Conservation (phyloP, 1,140 invertebrate genomes). For the Meloidogyne exigua region DNA sequence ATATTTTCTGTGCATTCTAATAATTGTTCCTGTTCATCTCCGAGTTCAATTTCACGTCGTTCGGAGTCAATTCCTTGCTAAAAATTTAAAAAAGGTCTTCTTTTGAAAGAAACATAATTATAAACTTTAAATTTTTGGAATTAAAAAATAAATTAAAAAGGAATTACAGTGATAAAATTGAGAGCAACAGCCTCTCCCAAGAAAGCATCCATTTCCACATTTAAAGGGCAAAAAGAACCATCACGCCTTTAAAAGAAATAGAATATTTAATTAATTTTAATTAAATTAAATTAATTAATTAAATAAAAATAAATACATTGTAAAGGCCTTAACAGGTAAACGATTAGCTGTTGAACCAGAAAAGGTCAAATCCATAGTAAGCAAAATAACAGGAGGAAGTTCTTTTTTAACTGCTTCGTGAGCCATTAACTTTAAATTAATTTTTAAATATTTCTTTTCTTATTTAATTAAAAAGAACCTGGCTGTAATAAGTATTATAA, state of each 20-base stretch:
- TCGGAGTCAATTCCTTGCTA: constrained; percentile 53
- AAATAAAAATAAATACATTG: constrained; percentile 33
- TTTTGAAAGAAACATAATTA: too few species aligned
- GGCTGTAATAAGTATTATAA: constrained; percentile 58
- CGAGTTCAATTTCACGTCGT: constrained; percentile 47
- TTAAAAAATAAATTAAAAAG: not conserved
- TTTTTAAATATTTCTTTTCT: too few species aligned
- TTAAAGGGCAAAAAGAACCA: constrained; percentile 51
- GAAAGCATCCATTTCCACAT: constrained; percentile 59
- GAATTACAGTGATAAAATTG: constrained; percentile 37
- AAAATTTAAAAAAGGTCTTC: not conserved
- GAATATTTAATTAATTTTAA: too few species aligned
- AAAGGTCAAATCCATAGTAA: constrained; percentile 59
- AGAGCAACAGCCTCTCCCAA: constrained; percentile 56
- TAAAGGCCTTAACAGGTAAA: constrained; percentile 52
- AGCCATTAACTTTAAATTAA: constrained; percentile 34
- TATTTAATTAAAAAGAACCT: not conserved
- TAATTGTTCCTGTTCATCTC: constrained; percentile 53
- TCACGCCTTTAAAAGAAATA: constrained; percentile 45
- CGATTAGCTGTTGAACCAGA: constrained; percentile 33
- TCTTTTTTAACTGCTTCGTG: constrained; percentile 46
- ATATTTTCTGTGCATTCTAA: constrained; percentile 45
- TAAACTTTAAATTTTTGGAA: too few species aligned
- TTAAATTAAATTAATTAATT: too few species aligned
- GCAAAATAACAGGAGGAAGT: constrained; percentile 46